These are phyloP conservation scores for Sesia bembeciformis DNA, from an alignment of 2,888 invertebrate genomes.

Conservation along the genomic window DNA sequence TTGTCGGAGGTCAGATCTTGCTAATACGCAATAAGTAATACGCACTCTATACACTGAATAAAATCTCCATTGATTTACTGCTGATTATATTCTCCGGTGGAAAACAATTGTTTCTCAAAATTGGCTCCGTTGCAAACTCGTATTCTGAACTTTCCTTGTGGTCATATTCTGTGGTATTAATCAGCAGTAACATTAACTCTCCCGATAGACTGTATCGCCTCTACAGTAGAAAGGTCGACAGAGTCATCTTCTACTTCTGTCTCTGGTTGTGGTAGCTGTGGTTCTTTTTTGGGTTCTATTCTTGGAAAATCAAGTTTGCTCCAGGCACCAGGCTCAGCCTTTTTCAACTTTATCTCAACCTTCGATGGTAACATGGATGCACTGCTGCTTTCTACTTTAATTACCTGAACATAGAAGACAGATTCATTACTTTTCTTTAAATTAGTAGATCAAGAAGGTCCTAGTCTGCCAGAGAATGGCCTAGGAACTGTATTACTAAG, in stretches of 20 bases:
- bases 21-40: no score
- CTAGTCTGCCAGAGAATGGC: not conserved
- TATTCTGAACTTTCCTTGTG: no score
- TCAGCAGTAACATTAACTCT: constrained; percentile 50
- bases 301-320: constrained; percentile 80
- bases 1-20: no score
- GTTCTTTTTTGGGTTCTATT: constrained; percentile 26
- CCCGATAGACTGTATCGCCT: constrained; percentile 56
- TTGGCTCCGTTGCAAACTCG: no score
- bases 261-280: constrained; percentile 16
- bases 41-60: no score
- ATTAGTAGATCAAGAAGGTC: no score
- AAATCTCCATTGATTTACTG: no score
- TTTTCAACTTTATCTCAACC: constrained; percentile 92
- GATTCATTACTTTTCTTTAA: no score
- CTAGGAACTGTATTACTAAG: no score
- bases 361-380: constrained; percentile 91
- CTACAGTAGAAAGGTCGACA: constrained; percentile 84
- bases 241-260: constrained; percentile 68
- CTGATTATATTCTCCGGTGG: no score
- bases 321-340: constrained; percentile 91
- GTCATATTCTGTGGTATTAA: not conserved
- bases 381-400: constrained; percentile 80
- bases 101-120: no score
- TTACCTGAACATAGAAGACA: constrained; percentile 74